phyloP scores from a whole-genome alignment of 30 jellyfish, hydroid and myxozoan species.

The Turritopsis rubra region DNA sequence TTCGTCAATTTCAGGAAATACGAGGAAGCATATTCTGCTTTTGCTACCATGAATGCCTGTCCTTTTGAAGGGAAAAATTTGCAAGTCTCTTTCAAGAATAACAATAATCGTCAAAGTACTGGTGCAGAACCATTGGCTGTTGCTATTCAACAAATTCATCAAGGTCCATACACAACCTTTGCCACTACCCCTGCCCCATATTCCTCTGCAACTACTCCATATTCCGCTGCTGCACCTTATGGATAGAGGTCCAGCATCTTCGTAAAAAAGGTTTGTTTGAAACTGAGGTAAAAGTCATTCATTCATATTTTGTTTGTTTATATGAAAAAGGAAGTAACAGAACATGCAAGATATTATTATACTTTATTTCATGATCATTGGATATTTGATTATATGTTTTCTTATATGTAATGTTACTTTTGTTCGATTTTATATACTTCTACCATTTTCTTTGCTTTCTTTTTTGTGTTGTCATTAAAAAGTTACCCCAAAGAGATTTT shows the following conservation, averaged over 20 bases:
- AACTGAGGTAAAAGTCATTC: background rate
- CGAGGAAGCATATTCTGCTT: slow-evolving; percentile 89
- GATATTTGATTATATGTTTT: background rate
- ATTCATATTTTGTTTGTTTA: background rate
- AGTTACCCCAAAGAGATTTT: too few relatives aligned
- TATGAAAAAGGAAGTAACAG: background rate
- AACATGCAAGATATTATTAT: too few relatives aligned
- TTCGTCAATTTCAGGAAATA: slow-evolving; percentile 77
- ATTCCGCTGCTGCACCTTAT: background rate
- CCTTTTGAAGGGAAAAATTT: slow-evolving; percentile 75
- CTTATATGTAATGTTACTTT: background rate
- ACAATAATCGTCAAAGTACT: slow-evolving; percentile 7
- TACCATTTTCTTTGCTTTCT: too few relatives aligned
- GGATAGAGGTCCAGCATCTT: background rate
- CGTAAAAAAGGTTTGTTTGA: background rate
- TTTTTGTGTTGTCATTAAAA: background rate
- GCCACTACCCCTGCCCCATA: too few relatives aligned
- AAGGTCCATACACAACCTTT: background rate
- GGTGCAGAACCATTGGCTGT: background rate
- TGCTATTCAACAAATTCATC: background rate
- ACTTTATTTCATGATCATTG: background rate
- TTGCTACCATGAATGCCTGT: slow-evolving; percentile 58
- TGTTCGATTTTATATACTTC: background rate
- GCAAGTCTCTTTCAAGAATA: slow-evolving; percentile 88
- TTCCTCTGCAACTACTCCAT: background rate